A percentile compares a stretch with the other conserved stretches of the same genome.
phyloP scores from a whole-genome alignment of 2,888 invertebrate species.

The Phengaris alcon region DNA sequence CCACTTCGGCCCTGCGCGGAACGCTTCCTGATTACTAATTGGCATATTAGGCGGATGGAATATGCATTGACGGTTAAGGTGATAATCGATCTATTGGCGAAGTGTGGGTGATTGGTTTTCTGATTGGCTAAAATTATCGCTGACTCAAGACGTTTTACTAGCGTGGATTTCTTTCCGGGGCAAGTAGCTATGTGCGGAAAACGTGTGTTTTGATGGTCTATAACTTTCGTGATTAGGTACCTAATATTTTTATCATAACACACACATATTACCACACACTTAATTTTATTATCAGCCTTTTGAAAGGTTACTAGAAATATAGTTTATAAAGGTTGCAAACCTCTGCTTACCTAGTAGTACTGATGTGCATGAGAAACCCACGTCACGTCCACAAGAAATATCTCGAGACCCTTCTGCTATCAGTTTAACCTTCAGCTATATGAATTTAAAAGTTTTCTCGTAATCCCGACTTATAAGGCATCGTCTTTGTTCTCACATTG shows the following conservation, averaged over 20 bases:
- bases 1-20: neutral
- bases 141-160: too few species aligned
- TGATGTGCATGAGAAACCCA: too few species aligned
- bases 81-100: neutral
- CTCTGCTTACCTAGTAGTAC: too few species aligned
- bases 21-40: neutral
- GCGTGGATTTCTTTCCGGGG: too few species aligned
- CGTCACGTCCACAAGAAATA: neutral
- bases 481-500: neutral
- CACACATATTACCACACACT: too few species aligned
- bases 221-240: too few species aligned
- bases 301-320: too few species aligned
- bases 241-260: too few species aligned
- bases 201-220: too few species aligned
- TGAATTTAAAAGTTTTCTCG: constrained; percentile 11
- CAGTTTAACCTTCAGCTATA: neutral
- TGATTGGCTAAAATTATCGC: neutral
- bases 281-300: too few species aligned
- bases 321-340: too few species aligned
- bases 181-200: too few species aligned
- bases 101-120: neutral
- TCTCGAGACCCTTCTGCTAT: neutral
- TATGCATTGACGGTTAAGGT: neutral
- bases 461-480: neutral
- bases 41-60: neutral